Conservation (phyloP, 2,797 vertebrate genomes). For the Phataginus tricuspis region DNA sequence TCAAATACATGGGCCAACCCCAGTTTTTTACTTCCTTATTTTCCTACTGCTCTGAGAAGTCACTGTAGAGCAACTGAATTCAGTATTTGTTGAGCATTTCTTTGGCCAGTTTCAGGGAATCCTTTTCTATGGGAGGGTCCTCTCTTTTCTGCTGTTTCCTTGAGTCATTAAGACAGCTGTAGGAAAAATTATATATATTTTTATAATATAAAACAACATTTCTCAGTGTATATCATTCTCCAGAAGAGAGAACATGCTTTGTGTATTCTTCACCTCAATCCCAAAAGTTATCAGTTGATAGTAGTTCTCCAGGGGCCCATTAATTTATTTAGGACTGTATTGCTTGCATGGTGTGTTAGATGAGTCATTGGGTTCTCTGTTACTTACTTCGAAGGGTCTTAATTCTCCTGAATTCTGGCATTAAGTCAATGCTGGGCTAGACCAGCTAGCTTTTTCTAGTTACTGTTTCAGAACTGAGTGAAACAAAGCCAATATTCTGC, state of each 20-base stretch:
- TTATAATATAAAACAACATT: background rate
- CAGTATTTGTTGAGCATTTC: background rate
- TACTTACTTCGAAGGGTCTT: background rate
- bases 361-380: no score
- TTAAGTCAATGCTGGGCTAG: background rate
- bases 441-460: conserved; percentile 17
- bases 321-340: background rate
- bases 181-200: background rate
- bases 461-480: background rate
- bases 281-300: background rate
- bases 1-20: accelerated
- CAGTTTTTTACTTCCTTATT: background rate
- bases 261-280: background rate
- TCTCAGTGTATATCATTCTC: background rate
- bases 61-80: background rate
- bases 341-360: background rate
- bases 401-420: background rate
- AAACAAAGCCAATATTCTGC: conserved; percentile 22
- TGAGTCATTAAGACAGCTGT: background rate
- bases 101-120: background rate
- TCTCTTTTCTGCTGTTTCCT: background rate
- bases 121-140: background rate
- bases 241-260: background rate
- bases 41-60: background rate
- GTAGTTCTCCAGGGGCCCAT: no score